Percentiles rank a stretch among this genome's conserved stretches.
Evolutionary conservation across 2,888 invertebrate species (phyloP).

Genomic region (Zaprionus bogoriensis): DNA sequence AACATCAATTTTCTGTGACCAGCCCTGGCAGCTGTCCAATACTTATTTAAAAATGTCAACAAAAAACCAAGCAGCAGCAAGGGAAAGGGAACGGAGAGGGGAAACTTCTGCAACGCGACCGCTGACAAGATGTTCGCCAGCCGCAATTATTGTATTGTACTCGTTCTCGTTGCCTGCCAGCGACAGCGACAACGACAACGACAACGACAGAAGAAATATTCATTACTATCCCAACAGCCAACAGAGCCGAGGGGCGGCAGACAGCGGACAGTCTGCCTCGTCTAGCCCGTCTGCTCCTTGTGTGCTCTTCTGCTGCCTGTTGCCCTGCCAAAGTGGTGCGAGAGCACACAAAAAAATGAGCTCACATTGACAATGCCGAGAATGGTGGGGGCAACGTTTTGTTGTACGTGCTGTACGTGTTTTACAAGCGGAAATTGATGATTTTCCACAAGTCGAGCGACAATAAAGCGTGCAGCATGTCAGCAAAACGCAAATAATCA

Average conservation of each 20-base stretch:
- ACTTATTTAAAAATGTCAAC: constrained; percentile 22
- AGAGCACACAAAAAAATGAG: constrained; percentile 38
- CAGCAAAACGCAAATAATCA: constrained; percentile 78
- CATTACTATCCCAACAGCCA: constrained; percentile 48
- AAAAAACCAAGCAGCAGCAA: too few species aligned
- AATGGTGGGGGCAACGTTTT: constrained; percentile 22
- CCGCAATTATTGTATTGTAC: constrained; percentile 61
- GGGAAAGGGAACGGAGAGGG: constrained; percentile 9
- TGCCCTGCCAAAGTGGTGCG: constrained; percentile 1
- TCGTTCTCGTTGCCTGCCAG: constrained; percentile 20
- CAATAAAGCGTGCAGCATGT: constrained; percentile 75
- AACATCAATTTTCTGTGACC: constrained; percentile 48
- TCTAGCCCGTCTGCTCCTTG: constrained; percentile 25
- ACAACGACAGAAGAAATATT: constrained; percentile 60
- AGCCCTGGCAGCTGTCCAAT: constrained; percentile 63
- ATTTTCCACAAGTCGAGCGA: constrained; percentile 68
- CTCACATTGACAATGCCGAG: constrained; percentile 46
- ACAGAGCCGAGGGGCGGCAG: neutral
- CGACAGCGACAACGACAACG: neutral
- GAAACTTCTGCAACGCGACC: constrained; percentile 46
- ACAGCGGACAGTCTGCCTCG: too few species aligned
- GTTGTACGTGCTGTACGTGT: constrained; percentile 66
- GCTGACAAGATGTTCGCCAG: constrained; percentile 55
- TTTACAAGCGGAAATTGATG: constrained; percentile 78
- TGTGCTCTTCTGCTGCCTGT: constrained; percentile 31